phyloP scores from a whole-genome alignment of 1,140 invertebrate genomes.

The Thaumetopoea pityocampa region DNA sequence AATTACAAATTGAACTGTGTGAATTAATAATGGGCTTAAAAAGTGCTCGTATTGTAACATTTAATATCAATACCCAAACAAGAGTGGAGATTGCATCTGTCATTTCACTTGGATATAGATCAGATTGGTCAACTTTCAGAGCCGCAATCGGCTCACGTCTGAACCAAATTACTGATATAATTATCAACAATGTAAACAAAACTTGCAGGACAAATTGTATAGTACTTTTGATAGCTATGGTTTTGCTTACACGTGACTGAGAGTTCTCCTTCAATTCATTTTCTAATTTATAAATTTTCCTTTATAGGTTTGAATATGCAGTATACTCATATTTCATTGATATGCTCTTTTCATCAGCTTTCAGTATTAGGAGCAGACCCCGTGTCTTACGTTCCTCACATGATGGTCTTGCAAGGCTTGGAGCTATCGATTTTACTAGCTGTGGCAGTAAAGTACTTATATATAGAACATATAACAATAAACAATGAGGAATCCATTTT shows the following conservation, averaged over 20 bases:
- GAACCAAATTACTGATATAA: constrained; percentile 60
- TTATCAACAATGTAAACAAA: constrained; percentile 42
- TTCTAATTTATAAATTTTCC: constrained; percentile 64
- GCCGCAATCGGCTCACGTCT: constrained; percentile 59
- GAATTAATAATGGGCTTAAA: constrained; percentile 45
- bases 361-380: constrained; percentile 52
- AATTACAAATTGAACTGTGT: constrained; percentile 7
- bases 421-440: constrained; percentile 60
- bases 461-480: constrained; percentile 57
- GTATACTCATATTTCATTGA: constrained; percentile 74
- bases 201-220: constrained; percentile 54
- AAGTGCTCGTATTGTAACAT: constrained; percentile 57
- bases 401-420: constrained; percentile 52
- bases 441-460: constrained; percentile 50
- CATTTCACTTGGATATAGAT: constrained; percentile 59
- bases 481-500: constrained; percentile 56
- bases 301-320: constrained; percentile 67
- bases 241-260: constrained; percentile 49
- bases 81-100: constrained; percentile 68
- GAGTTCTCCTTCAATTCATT: constrained; percentile 49
- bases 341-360: constrained; percentile 52
- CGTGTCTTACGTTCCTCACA: constrained; percentile 49
- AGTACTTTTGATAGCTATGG: constrained; percentile 52
- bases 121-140: constrained; percentile 56
- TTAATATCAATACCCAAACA: constrained; percentile 67